Evolutionary conservation across 2,113 vertebrate genomes (phyloP).

Genomic region (Glaucidium brasilianum): DNA sequence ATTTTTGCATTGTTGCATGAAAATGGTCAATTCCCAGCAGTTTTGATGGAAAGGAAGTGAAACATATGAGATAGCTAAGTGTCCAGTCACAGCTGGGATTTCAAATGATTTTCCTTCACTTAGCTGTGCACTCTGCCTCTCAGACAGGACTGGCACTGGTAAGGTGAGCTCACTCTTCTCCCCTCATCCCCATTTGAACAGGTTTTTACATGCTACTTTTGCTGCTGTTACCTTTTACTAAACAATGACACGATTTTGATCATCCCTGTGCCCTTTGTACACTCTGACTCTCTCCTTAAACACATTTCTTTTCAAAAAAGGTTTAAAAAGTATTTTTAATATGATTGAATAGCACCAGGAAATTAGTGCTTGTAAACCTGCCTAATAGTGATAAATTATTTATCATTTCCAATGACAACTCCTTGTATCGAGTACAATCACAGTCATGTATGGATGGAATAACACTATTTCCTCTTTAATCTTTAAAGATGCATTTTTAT

Average conservation of each 20-base stretch:
- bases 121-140: conserved; percentile 36
- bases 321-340: neutral
- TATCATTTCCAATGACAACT: conserved; percentile 34
- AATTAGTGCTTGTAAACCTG: conserved; percentile 50
- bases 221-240: conserved; percentile 56
- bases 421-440: conserved; percentile 15
- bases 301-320: neutral
- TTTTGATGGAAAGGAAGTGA: conserved; percentile 82
- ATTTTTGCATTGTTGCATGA: conserved; percentile 98
- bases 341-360: conserved; percentile 33
- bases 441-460: neutral
- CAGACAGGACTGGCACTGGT: conserved; percentile 38
- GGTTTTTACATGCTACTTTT: conserved; percentile 69
- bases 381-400: conserved; percentile 59
- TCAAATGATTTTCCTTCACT: conserved; percentile 60
- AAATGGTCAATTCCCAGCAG: conserved; percentile 89
- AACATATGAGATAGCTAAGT: conserved; percentile 71
- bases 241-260: conserved; percentile 47
- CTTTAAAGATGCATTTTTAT: conserved; percentile 29
- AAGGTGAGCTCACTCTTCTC: conserved; percentile 21
- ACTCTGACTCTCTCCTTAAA: neutral
- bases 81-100: conserved; percentile 74
- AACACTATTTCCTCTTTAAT: conserved; percentile 17
- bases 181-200: conserved; percentile 35
- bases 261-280: neutral